Conservation (phyloP, 2,888 invertebrate species). For the Mongoloraphidia duomilia region DNA sequence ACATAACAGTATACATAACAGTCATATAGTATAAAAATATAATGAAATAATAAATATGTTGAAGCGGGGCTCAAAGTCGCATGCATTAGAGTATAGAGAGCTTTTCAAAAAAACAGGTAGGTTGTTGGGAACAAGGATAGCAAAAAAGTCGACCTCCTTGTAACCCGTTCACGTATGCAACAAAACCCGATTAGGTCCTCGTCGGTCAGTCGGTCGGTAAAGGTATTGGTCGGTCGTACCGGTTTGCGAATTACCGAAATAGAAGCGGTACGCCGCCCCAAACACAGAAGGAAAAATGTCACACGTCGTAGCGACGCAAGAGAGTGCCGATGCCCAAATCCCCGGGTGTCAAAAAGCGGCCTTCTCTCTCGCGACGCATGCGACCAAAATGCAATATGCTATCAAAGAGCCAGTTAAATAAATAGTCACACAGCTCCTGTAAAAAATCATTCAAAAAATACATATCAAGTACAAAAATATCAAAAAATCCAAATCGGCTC, state of each 20-base stretch:
- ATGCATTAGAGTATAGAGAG: constrained; percentile 40
- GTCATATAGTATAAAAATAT: constrained; percentile 14
- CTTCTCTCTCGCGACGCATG: constrained; percentile 25
- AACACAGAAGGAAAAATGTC: constrained; percentile 79
- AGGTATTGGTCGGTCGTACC: constrained; percentile 13
- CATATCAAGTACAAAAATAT: not conserved
- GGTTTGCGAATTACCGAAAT: constrained; percentile 26
- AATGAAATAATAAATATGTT: constrained; percentile 15
- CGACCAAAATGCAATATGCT: constrained; percentile 29
- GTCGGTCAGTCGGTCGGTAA: too few species aligned
- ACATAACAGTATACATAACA: constrained; percentile 15
- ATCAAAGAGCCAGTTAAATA: constrained; percentile 6
- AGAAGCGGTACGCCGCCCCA: constrained; percentile 62
- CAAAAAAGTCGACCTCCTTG: constrained; percentile 37
- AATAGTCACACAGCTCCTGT: constrained; percentile 24
- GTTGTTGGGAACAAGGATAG: constrained; percentile 46
- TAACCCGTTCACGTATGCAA: constrained; percentile 24
- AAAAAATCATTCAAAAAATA: constrained; percentile 29
- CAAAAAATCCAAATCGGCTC: constrained; percentile 3
- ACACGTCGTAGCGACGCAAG: constrained; percentile 42
- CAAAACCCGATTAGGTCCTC: too few species aligned
- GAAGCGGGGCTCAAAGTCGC: constrained; percentile 10
- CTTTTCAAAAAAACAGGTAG: constrained; percentile 38
- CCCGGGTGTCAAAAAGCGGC: constrained; percentile 31
- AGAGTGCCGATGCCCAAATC: constrained; percentile 26